phyloP scores from a whole-genome alignment of 2,113 vertebrate species.

The Micronisus gabar region DNA sequence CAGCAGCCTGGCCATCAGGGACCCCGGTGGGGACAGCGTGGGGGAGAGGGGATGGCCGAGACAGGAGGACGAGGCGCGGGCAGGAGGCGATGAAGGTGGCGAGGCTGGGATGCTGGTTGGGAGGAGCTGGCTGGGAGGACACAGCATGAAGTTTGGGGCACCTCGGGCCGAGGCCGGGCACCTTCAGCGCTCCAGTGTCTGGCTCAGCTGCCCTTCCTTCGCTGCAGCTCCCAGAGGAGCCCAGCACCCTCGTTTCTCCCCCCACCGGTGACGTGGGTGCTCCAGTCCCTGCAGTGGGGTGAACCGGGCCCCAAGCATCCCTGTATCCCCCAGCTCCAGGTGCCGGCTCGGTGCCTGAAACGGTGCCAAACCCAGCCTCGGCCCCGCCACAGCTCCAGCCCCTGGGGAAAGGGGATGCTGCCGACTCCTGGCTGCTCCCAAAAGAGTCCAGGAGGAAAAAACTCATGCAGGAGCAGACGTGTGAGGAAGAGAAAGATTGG shows the following conservation, averaged over 20 bases:
- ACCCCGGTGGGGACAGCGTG: background rate
- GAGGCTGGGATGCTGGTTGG: background rate
- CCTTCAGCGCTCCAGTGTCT: background rate
- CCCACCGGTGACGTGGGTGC: background rate
- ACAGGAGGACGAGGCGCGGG: background rate
- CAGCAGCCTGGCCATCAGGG: background rate
- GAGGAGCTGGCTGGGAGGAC: background rate
- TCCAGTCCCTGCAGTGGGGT: background rate
- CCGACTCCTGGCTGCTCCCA: background rate
- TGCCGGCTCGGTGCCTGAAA: background rate
- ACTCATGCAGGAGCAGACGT: background rate
- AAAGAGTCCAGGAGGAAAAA: background rate
- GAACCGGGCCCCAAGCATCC: background rate
- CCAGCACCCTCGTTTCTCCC: background rate
- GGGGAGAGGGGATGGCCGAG: background rate
- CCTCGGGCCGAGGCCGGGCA: background rate
- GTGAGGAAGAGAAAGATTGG: background rate
- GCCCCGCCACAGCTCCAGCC: fast-evolving
- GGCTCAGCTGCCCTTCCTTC: fast-evolving
- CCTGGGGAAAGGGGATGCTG: background rate
- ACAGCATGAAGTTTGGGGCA: background rate
- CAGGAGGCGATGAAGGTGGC: background rate
- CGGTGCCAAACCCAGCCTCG: background rate
- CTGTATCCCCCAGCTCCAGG: background rate
- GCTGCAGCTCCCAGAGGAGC: background rate